These are phyloP conservation scores for Pitangus sulphuratus DNA, from an alignment of 2,797 vertebrate genomes.

Conservation along the genomic window DNA sequence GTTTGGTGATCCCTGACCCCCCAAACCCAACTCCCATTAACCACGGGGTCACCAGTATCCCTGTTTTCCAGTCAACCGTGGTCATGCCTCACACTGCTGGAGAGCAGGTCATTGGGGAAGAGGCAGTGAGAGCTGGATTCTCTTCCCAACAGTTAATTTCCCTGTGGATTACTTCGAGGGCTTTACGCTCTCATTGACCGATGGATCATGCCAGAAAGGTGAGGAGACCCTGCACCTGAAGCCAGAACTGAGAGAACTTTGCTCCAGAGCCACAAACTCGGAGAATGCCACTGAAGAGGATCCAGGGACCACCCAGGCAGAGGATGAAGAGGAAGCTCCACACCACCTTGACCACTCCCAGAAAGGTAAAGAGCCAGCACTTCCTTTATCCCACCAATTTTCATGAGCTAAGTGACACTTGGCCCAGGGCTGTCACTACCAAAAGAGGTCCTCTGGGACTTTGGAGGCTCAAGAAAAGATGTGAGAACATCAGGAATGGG, in stretches of 20 bases:
- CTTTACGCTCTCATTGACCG: background rate
- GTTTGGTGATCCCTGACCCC: background rate
- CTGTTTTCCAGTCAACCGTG: background rate
- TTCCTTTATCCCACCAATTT: background rate
- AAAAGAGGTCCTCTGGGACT: background rate
- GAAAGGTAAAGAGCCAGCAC: background rate
- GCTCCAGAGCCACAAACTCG: background rate
- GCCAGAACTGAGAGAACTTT: background rate
- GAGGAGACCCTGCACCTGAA: background rate
- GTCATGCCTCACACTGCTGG: background rate
- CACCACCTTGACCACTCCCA: background rate
- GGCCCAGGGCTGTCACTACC: background rate
- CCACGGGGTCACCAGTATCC: background rate
- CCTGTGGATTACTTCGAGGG: slow-evolving; percentile 1
- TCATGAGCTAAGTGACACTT: background rate
- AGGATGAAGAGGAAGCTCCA: background rate
- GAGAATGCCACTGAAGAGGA: background rate
- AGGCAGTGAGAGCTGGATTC: background rate
- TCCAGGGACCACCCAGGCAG: background rate
- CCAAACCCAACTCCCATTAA: background rate
- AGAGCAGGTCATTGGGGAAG: background rate
- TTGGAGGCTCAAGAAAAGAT: background rate
- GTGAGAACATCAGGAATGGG: background rate
- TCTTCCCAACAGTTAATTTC: background rate
- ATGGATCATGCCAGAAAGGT: background rate